A percentile compares a stretch with the other conserved stretches of the same genome.
Conservation (phyloP, 2,113 vertebrate genomes). For the Conger conger region DNA sequence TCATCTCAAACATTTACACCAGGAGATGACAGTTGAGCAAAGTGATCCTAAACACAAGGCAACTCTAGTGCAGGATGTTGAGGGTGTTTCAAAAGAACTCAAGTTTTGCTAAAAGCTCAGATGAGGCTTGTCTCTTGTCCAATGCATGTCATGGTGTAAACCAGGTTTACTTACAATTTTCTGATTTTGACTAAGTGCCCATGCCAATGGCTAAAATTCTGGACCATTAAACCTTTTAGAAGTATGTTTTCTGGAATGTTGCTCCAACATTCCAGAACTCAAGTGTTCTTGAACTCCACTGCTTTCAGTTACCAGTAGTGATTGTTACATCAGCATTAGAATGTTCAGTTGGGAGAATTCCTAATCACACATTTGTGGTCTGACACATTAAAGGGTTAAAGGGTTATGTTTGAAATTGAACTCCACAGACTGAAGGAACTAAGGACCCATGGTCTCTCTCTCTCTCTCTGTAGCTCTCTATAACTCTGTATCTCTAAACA, state of each 20-base stretch:
- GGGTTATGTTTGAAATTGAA: background rate
- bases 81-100: constrained; percentile 20
- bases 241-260: background rate
- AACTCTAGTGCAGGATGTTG: constrained; percentile 19
- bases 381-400: too few relatives aligned
- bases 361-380: too few relatives aligned
- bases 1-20: constrained; percentile 57
- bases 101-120: background rate
- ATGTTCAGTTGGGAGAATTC: too few relatives aligned
- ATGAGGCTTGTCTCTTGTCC: background rate
- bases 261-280: too few relatives aligned
- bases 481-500: background rate
- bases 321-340: too few relatives aligned
- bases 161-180: background rate
- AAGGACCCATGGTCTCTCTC: background rate
- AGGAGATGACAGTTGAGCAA: constrained; percentile 29
- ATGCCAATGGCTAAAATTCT: background rate
- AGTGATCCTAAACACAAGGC: constrained; percentile 33
- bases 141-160: background rate
- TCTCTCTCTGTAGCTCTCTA: too few relatives aligned
- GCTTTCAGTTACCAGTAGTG: too few relatives aligned
- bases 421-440: background rate
- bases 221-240: background rate
- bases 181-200: background rate
- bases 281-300: too few relatives aligned